Evolutionary conservation across 2,797 vertebrate genomes (phyloP).

Genomic region (Lutjanus argentimaculatus): DNA sequence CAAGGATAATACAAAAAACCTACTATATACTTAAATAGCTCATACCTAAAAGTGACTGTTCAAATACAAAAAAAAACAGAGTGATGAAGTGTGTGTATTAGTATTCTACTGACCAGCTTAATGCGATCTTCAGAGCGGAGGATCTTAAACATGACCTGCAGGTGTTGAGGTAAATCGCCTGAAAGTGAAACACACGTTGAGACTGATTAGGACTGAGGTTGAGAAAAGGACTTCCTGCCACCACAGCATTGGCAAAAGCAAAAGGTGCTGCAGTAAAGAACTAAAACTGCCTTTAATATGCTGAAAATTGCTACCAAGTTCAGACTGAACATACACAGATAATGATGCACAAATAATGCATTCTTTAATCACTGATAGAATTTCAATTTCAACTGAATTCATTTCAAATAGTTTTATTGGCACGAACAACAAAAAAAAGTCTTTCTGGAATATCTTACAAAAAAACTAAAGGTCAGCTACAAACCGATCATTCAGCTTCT

Average conservation of each 20-base stretch:
- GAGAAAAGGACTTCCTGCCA: background rate
- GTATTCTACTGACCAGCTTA: constrained; percentile 91
- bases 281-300: constrained; percentile 3
- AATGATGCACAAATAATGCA: background rate
- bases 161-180: constrained; percentile 98
- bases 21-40: no score
- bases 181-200: constrained; percentile 25
- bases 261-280: background rate
- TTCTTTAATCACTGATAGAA: background rate
- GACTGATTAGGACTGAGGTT: background rate
- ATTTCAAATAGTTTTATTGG: no score
- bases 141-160: constrained; percentile 98
- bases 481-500: constrained; percentile 38
- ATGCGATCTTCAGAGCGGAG: constrained; percentile 97
- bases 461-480: constrained; percentile 23
- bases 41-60: background rate
- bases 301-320: background rate
- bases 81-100: background rate
- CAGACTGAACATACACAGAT: background rate
- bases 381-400: no score
- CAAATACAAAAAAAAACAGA: background rate
- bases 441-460: background rate
- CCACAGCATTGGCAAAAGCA: background rate
- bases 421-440: background rate
- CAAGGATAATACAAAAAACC: background rate